Evolutionary conservation across 2,888 invertebrate genomes (phyloP).

Genomic region (Trichogramma evanescens): DNA sequence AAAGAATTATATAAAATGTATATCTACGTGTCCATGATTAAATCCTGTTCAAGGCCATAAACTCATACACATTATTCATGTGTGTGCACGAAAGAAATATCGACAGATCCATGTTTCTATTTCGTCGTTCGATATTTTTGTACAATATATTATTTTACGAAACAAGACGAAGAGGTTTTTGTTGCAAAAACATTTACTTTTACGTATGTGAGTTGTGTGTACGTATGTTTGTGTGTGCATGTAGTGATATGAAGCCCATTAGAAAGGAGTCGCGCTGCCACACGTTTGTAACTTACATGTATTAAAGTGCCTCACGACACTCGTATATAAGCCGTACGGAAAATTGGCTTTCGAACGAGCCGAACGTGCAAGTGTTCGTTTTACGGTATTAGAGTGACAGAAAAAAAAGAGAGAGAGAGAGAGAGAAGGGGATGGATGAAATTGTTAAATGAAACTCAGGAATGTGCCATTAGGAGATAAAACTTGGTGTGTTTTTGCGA

Average conservation of each 20-base stretch:
- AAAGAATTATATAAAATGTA: background rate
- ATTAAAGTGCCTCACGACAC: background rate
- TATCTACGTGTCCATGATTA: conserved; percentile 1
- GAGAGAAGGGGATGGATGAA: background rate
- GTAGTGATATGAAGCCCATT: background rate
- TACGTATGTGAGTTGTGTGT: too few relatives aligned
- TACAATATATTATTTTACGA: too few relatives aligned
- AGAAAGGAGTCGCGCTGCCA: conserved; percentile 15
- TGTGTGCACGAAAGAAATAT: too few relatives aligned
- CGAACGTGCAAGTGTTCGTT: too few relatives aligned
- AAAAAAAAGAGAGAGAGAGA: background rate
- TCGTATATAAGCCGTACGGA: background rate
- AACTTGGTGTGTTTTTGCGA: conserved; percentile 8
- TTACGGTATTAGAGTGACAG: too few relatives aligned
- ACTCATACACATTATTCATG: background rate
- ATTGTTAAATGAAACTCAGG: conserved; percentile 12
- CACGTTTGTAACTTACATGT: too few relatives aligned
- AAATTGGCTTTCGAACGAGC: conserved; percentile 11
- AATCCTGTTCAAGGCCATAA: conserved; percentile 18
- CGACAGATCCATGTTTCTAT: too few relatives aligned
- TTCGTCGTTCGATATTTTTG: too few relatives aligned
- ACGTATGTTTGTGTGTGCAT: too few relatives aligned
- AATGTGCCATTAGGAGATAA: conserved; percentile 18
- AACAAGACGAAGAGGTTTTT: too few relatives aligned
- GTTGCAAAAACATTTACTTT: too few relatives aligned